These are phyloP conservation scores for Lonchura striata DNA, from an alignment of 2,113 vertebrate genomes.

Conservation along the genomic window DNA sequence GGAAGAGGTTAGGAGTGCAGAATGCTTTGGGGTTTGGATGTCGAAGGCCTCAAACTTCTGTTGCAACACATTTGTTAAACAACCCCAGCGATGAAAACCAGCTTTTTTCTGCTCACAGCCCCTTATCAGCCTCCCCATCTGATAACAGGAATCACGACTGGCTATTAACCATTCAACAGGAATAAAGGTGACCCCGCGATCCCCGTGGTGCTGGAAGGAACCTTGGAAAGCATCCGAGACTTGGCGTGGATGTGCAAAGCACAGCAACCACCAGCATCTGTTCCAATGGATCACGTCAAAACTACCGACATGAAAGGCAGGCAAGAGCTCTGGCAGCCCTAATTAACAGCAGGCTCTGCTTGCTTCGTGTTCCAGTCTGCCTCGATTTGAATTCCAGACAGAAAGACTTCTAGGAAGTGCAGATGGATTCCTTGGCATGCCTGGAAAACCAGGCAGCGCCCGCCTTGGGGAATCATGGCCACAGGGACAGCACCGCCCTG, in stretches of 20 bases:
- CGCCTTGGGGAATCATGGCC: background rate
- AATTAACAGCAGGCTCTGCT: background rate
- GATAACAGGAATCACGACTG: background rate
- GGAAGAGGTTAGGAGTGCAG: background rate
- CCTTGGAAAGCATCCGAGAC: background rate
- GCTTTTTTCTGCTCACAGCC: background rate
- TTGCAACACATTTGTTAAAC: background rate
- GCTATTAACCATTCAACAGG: background rate
- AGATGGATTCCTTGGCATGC: rapidly evolving
- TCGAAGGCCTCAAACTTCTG: background rate
- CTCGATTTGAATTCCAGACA: background rate
- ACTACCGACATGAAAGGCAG: background rate
- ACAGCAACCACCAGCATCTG: background rate
- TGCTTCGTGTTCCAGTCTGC: background rate
- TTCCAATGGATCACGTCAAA: background rate
- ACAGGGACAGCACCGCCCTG: rapidly evolving
- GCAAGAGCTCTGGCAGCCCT: background rate
- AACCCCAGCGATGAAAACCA: background rate
- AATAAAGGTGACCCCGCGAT: background rate
- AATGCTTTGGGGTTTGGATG: background rate
- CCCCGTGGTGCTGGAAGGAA: background rate
- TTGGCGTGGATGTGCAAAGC: background rate
- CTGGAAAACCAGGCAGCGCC: background rate
- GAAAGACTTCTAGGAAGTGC: background rate
- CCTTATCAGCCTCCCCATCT: background rate